phyloP scores from a whole-genome alignment of 2,797 vertebrate genomes.

The Sebastes wilsoni region DNA sequence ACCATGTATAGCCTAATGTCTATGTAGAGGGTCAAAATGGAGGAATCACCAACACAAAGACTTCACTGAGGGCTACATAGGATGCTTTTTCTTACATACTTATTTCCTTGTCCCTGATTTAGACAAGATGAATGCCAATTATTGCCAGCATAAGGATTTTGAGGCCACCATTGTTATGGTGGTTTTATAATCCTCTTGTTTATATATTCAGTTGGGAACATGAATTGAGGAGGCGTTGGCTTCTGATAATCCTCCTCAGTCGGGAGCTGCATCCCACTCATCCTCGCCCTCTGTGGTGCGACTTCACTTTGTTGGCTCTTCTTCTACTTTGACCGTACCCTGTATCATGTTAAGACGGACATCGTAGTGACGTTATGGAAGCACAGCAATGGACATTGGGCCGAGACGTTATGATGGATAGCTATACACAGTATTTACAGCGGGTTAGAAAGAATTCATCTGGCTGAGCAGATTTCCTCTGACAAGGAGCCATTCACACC shows the following conservation, averaged over 20 bases:
- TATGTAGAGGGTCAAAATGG: slow-evolving; percentile 57
- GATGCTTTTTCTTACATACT: slow-evolving; percentile 18
- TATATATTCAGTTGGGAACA: background rate
- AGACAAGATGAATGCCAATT: slow-evolving; percentile 6
- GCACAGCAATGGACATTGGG: slow-evolving; percentile 68
- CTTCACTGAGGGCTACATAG: slow-evolving; percentile 26
- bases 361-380: slow-evolving; percentile 64
- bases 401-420: slow-evolving; percentile 59
- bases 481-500: slow-evolving; percentile 54
- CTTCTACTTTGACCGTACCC: slow-evolving; percentile 67
- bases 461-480: slow-evolving; percentile 44
- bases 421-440: slow-evolving; percentile 82
- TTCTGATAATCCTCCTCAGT: slow-evolving; percentile 16
- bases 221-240: slow-evolving; percentile 8
- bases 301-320: slow-evolving; percentile 37
- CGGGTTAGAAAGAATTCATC: slow-evolving; percentile 55
- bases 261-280: slow-evolving; percentile 42
- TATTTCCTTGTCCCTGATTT: background rate
- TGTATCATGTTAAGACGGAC: slow-evolving; percentile 56
- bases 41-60: slow-evolving; percentile 48
- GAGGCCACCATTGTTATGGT: background rate
- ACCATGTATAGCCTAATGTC: slow-evolving; percentile 49
- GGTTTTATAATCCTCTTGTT: background rate
- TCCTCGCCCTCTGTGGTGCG: slow-evolving; percentile 14
- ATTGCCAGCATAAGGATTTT: background rate